Conservation (phyloP, 2,797 vertebrate genomes). For the Iguana delicatissima region DNA sequence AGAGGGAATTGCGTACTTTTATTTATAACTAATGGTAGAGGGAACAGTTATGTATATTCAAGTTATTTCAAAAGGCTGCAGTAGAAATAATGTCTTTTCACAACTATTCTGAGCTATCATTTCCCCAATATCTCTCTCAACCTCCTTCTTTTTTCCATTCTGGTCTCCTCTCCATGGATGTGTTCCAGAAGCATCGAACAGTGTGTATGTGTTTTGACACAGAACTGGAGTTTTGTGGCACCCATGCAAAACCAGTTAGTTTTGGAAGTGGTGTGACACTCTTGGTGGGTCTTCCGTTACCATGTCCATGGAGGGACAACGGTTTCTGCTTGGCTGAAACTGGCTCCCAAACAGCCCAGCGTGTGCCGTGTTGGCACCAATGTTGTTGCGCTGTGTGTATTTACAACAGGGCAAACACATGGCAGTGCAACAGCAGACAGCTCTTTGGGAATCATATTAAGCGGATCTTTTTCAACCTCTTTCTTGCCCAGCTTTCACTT, state of each 20-base stretch:
- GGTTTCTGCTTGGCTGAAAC: background rate
- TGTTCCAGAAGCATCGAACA: background rate
- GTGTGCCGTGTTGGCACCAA: background rate
- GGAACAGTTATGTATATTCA: background rate
- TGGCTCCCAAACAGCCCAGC: no score
- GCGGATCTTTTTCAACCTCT: background rate
- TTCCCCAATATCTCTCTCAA: no score
- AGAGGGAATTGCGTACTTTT: constrained; percentile 26
- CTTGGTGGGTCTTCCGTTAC: background rate
- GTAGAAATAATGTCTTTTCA: no score
- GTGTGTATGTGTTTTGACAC: no score
- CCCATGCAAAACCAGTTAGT: background rate
- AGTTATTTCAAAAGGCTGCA: constrained; percentile 20
- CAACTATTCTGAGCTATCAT: background rate
- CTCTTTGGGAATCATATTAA: background rate
- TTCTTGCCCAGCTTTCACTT: background rate
- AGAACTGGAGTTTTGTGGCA: background rate
- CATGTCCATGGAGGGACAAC: no score
- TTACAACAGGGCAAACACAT: background rate
- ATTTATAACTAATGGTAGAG: constrained; percentile 32
- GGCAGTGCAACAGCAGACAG: background rate
- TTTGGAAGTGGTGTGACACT: background rate
- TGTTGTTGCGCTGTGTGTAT: background rate
- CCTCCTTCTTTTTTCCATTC: no score
- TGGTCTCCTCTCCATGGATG: background rate